A percentile compares a stretch with the other conserved stretches of the same genome.
Conservation (phyloP, 2,113 vertebrate genomes). For the Orthochromis malagaraziensis region DNA sequence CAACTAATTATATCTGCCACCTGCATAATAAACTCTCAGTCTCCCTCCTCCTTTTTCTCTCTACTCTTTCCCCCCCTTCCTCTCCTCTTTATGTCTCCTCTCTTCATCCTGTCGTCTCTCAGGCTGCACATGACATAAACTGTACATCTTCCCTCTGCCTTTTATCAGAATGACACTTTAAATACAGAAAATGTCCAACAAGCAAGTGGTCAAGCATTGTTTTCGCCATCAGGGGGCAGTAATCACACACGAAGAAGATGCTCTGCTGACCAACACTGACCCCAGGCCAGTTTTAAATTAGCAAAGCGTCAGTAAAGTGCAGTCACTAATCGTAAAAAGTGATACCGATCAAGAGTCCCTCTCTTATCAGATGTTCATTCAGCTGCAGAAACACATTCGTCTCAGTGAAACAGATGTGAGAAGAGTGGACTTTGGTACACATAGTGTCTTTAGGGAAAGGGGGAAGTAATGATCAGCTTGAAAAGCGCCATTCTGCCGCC, state of each 20-base stretch:
- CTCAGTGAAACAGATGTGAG: neutral
- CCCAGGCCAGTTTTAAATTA: neutral
- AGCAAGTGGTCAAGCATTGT: neutral
- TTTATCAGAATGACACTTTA: neutral
- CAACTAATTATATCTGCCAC: slow-evolving; percentile 79
- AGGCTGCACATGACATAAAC: neutral
- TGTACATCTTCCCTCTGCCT: neutral
- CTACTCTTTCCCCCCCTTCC: slow-evolving; percentile 3
- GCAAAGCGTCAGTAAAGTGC: neutral
- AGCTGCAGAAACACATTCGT: neutral
- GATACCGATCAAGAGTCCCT: neutral
- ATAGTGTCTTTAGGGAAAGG: neutral
- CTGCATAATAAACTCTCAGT: slow-evolving; percentile 67
- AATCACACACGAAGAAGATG: neutral
- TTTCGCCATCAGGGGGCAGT: slow-evolving; percentile 55
- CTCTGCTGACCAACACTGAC: slow-evolving; percentile 2
- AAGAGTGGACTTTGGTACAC: neutral
- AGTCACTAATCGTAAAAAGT: neutral
- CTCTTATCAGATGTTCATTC: neutral
- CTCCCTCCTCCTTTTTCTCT: slow-evolving; percentile 22
- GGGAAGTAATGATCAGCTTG: slow-evolving; percentile 27
- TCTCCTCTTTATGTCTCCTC: neutral
- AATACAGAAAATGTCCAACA: neutral
- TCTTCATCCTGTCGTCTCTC: neutral
- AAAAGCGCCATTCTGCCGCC: slow-evolving; percentile 7